These are phyloP conservation scores for Acronicta psi DNA, from an alignment of 2,888 invertebrate species.

Conservation along the genomic window DNA sequence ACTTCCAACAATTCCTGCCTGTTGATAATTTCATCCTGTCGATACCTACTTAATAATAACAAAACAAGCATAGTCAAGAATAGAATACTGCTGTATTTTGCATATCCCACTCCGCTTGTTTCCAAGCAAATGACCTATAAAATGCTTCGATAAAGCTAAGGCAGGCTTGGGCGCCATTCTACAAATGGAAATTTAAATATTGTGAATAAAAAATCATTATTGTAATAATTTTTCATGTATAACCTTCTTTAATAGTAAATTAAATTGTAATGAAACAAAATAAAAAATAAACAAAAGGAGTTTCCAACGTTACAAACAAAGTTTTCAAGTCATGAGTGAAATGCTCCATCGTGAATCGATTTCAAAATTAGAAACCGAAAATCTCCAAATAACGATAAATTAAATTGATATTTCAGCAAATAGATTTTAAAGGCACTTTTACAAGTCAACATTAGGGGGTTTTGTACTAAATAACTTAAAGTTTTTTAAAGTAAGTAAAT, in stretches of 20 bases:
- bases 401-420: too few relatives aligned
- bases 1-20: too few relatives aligned
- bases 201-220: conserved; percentile 17
- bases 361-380: too few relatives aligned
- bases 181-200: conserved; percentile 36
- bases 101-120: conserved; percentile 72
- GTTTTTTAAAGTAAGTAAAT: too few relatives aligned
- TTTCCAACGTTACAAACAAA: too few relatives aligned
- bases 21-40: conserved; percentile 37
- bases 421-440: too few relatives aligned
- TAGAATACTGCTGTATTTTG: conserved; percentile 69
- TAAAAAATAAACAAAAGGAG: neutral
- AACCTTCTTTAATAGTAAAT: neutral
- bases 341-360: too few relatives aligned
- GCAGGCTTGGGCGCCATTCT: conserved; percentile 52
- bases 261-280: neutral
- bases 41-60: conserved; percentile 63
- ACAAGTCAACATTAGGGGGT: too few relatives aligned
- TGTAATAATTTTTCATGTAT: conserved; percentile 7
- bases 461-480: too few relatives aligned
- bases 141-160: conserved; percentile 71
- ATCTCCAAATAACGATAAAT: too few relatives aligned
- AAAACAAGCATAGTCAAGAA: conserved; percentile 60
- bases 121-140: conserved; percentile 71
- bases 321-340: too few relatives aligned